Base-by-base conservation (phyloP, 1,140 invertebrate species). In the Bemisia tabaci region DNA sequence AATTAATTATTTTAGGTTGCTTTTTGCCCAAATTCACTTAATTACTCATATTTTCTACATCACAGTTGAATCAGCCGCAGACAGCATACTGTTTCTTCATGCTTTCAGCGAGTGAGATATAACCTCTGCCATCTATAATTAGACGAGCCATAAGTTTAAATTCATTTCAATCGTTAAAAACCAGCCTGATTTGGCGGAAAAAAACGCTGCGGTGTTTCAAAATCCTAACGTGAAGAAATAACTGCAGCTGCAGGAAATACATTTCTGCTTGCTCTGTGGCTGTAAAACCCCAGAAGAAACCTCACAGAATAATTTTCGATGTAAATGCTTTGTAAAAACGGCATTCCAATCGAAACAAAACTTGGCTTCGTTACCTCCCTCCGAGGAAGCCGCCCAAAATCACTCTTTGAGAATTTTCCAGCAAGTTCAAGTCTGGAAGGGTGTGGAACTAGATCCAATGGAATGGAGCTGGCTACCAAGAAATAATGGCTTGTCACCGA, bases 71-170 rank as follows among this genome's bases (percentile, higher is more conserved):
- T 65, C 59, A 22, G 24, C 65, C 24, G 1, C 1, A 39, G 59
- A 65, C 12, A 60, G 66, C 60, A 70, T 70, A 33, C 59, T 70
- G 59, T 69, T 70, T 33, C 23, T 67, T 26, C 63, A 70, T 69
- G 68, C 68, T 26, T 62, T 70, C 59, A 67, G 59, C 39, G 66
- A 61, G 5, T 70, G 65, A 48, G 68, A 70, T 62, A 69, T 65
- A 2, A 69, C 68, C 59, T 70, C 68, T 60, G 64, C 69, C 25
- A 23, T 68, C 63, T 68, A 63, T 39, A 60, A 67, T 12, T 64
- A 70, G 33, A 69, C 65, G 11, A n/a, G n/a, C n/a, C n/a, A n/a
- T n/a, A 69, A 70, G 70, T 2, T 61, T 24, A 65, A 65, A 39
- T n/a, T 61, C 24, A 61, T 65, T 26, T 61, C 60, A 61, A 61